Conservation (phyloP, 2,888 invertebrate genomes). For the Drosophila eohydei region DNA sequence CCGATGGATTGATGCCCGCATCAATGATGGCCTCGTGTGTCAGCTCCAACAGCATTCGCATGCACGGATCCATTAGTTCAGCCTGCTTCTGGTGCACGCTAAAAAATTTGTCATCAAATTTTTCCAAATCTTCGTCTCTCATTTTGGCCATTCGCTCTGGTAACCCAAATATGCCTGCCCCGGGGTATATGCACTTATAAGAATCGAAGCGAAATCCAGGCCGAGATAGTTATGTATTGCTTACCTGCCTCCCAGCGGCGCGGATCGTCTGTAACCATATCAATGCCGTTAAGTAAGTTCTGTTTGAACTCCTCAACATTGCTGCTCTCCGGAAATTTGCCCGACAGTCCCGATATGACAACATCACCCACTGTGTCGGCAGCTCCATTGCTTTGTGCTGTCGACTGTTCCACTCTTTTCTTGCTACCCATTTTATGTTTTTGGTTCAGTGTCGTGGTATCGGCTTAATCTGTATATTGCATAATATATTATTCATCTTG, state of each 20-base stretch:
- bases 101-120: constrained; percentile 95
- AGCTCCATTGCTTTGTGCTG: constrained; percentile 24
- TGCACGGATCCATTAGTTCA: constrained; percentile 96
- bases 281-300: constrained; percentile 95
- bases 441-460: constrained; percentile 40
- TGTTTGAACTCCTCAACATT: constrained; percentile 96
- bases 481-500: not conserved
- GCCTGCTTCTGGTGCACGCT: constrained; percentile 96
- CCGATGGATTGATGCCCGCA: constrained; percentile 93
- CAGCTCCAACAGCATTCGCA: constrained; percentile 94
- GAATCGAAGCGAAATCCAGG: not conserved
- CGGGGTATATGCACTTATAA: not conserved
- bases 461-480: constrained; percentile 10
- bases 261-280: constrained; percentile 96
- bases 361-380: constrained; percentile 87
- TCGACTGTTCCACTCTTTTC: constrained; percentile 39
- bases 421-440: constrained; percentile 56
- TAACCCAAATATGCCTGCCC: constrained; percentile 90
- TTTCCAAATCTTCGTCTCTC: constrained; percentile 88
- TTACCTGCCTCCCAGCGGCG: constrained; percentile 93
- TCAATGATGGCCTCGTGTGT: constrained; percentile 97
- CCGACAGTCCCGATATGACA: constrained; percentile 93
- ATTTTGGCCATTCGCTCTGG: constrained; percentile 93
- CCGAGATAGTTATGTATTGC: not conserved
- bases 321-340: constrained; percentile 95